Conservation (phyloP, 2,888 invertebrate genomes). For the Notodonta dromedarius region DNA sequence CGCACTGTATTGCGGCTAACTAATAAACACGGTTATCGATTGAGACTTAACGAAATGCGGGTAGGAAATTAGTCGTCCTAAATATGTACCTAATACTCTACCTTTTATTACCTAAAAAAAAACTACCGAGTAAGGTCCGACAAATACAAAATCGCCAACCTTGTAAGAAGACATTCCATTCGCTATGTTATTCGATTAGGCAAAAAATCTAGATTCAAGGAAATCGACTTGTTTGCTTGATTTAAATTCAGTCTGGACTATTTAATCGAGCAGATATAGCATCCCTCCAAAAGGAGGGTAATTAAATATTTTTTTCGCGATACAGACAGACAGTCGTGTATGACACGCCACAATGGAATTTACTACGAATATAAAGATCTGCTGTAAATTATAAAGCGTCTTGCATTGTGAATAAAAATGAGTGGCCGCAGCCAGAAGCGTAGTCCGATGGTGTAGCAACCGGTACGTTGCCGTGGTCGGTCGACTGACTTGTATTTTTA, state of each 20-base stretch:
- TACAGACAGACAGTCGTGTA: constrained; percentile 5
- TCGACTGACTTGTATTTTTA: constrained; percentile 69
- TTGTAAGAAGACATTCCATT: constrained; percentile 4
- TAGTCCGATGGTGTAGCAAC: constrained; percentile 56
- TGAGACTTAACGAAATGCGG: constrained; percentile 20
- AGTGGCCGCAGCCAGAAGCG: constrained; percentile 39
- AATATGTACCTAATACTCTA: neutral
- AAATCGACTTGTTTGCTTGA: constrained; percentile 23
- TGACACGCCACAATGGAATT: constrained; percentile 24
- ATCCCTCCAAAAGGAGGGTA: constrained; percentile 7
- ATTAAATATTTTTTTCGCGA: constrained; percentile 2
- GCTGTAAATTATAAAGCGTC: constrained; percentile 29
- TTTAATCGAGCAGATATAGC: neutral
- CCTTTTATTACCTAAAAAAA: neutral
- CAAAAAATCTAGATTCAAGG: constrained; percentile 33
- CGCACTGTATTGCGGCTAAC: constrained; percentile 37
- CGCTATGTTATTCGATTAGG: neutral
- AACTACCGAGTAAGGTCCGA: neutral
- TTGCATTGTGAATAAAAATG: constrained; percentile 52
- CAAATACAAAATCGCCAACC: constrained; percentile 4
- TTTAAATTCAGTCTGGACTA: neutral
- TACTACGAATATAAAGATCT: constrained; percentile 30
- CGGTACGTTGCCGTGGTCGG: constrained; percentile 53
- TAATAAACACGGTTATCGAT: constrained; percentile 11
- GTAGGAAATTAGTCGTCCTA: constrained; percentile 8